These are phyloP conservation scores for Acrocephalus kingi DNA, from an alignment of 2,113 vertebrate species.

Conservation along the genomic window DNA sequence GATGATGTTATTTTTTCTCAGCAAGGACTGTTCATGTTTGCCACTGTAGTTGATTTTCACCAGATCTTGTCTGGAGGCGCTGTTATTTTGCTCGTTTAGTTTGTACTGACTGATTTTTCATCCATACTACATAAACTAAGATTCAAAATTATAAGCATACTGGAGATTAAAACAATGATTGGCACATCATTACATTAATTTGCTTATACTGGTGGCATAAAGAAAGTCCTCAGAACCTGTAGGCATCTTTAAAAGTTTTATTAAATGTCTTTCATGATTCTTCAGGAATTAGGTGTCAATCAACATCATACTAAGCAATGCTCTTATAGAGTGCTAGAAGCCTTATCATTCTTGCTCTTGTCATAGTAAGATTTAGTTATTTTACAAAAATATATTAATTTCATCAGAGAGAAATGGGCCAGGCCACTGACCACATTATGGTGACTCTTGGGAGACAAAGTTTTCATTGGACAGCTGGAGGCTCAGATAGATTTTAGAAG, in stretches of 20 bases:
- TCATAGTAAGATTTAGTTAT: neutral
- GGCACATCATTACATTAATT: neutral
- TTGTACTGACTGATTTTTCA: neutral
- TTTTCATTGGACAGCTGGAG: neutral
- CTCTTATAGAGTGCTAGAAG: neutral
- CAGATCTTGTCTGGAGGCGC: neutral
- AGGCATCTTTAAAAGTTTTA: conserved; percentile 8
- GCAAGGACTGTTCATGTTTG: neutral
- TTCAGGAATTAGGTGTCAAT: conserved; percentile 33
- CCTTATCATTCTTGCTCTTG: neutral
- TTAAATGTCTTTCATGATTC: conserved; percentile 17
- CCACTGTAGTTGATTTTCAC: neutral
- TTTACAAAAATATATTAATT: neutral
- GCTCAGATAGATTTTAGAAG: neutral
- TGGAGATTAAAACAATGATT: neutral
- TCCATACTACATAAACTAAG: neutral
- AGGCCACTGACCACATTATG: neutral
- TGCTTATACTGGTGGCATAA: conserved; percentile 22
- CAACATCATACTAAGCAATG: neutral
- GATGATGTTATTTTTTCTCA: neutral
- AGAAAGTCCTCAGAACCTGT: neutral
- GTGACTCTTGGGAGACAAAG: neutral
- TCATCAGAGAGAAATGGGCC: neutral
- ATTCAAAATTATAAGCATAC: neutral
- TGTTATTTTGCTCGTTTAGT: neutral